A percentile compares a stretch with the other conserved stretches of the same genome.
These are phyloP conservation scores for Acromyrmex echinatior DNA, from an alignment of 1,140 invertebrate species.

Conservation along the genomic window DNA sequence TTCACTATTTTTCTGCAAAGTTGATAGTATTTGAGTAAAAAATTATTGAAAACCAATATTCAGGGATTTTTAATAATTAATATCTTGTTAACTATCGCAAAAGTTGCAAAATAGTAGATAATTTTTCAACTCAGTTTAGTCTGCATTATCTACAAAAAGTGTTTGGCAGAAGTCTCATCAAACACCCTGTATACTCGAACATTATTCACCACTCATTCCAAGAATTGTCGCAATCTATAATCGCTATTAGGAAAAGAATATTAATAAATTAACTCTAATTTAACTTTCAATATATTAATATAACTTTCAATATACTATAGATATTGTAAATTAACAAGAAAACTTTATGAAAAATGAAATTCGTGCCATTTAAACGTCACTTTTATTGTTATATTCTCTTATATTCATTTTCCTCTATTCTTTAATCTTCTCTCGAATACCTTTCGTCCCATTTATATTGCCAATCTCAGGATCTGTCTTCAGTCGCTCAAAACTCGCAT, in stretches of 20 bases:
- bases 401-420: no score
- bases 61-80: no score
- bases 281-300: not conserved
- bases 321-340: not conserved
- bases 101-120: no score
- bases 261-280: not conserved
- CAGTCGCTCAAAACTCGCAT: not conserved
- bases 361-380: not conserved
- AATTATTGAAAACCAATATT: no score
- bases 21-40: no score
- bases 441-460: constrained; percentile 23
- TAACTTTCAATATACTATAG: not conserved
- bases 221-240: not conserved
- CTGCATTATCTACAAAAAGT: no score
- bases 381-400: not conserved
- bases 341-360: not conserved
- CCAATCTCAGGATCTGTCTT: not conserved
- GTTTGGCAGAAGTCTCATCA: no score
- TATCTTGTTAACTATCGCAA: no score
- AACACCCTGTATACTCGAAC: not conserved
- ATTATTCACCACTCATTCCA: not conserved
- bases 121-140: no score
- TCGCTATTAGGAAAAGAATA: not conserved
- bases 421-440: not conserved
- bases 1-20: no score